Evolutionary conservation across 1,140 invertebrate species (phyloP).

Genomic region (Lanistes nyassanus): DNA sequence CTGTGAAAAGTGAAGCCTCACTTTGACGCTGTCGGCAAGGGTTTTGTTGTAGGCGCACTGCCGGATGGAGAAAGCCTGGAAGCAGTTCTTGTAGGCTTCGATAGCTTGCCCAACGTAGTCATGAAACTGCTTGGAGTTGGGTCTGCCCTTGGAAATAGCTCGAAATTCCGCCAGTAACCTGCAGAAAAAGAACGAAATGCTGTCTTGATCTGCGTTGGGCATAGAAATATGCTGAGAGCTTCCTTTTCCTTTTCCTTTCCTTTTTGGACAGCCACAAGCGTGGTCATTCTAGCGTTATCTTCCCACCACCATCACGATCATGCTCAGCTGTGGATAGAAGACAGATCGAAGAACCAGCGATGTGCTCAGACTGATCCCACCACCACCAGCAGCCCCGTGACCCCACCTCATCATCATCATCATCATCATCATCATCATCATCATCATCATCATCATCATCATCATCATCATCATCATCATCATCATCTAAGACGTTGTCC

Average conservation of each 20-base stretch:
- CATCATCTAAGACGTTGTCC: background rate
- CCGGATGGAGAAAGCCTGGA: constrained; percentile 14
- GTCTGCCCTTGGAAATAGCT: constrained; percentile 2
- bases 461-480: constrained; percentile 14
- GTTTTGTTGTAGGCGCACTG: constrained; percentile 25
- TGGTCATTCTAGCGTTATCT: no score
- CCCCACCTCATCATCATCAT: background rate
- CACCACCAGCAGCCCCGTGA: background rate
- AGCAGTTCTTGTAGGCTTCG: constrained; percentile 18
- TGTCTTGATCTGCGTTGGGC: no score
- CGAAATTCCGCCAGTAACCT: constrained; percentile 23
- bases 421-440: constrained; percentile 5
- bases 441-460: constrained; percentile 14
- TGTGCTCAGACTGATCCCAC: no score
- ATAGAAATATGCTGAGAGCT: no score
- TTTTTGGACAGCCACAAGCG: no score
- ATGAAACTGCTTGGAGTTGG: constrained; percentile 16
- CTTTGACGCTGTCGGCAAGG: constrained; percentile 18
- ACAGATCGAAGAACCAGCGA: no score
- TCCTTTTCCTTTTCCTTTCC: no score
- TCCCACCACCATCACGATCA: no score
- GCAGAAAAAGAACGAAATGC: no score
- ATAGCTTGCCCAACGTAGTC: background rate
- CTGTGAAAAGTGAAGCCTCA: background rate
- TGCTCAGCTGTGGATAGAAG: no score